Evolutionary conservation across 2,888 invertebrate species (phyloP).

Genomic region (Nebria salina): DNA sequence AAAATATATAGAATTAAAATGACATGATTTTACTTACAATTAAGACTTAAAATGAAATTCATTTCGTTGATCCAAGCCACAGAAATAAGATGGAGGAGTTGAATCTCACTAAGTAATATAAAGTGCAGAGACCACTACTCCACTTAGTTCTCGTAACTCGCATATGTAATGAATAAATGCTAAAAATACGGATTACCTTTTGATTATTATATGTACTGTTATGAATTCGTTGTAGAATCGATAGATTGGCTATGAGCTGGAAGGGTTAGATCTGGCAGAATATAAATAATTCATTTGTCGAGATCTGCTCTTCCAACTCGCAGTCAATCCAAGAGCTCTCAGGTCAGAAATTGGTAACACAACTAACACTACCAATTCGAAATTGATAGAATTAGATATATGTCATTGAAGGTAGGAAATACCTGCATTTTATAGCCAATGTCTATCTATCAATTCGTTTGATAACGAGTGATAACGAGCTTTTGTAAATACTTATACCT

Average conservation of each 20-base stretch:
- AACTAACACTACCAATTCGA: neutral
- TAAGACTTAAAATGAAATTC: neutral
- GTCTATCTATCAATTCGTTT: neutral
- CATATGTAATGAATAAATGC: neutral
- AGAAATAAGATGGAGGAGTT: conserved; percentile 79
- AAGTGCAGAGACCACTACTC: conserved; percentile 75
- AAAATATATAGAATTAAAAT: too few relatives aligned
- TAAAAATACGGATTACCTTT: conserved; percentile 2
- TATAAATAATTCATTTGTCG: conserved; percentile 61
- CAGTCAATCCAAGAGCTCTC: conserved; percentile 52
- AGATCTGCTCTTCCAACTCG: conserved; percentile 76
- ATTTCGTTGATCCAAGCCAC: conserved; percentile 49
- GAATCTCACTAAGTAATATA: conserved; percentile 73
- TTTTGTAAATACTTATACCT: neutral
- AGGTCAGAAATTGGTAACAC: neutral
- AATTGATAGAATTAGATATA: neutral
- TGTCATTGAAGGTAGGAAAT: neutral
- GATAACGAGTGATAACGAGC: neutral
- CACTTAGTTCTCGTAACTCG: conserved; percentile 63
- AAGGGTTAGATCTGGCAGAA: conserved; percentile 80
- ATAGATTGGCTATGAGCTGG: conserved; percentile 68
- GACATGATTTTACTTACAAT: too few relatives aligned
- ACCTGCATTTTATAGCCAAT: neutral
- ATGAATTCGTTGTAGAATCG: neutral
- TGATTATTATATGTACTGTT: neutral